These are phyloP conservation scores for Malaclemys terrapin DNA, from an alignment of 2,113 vertebrate species.

Conservation along the genomic window DNA sequence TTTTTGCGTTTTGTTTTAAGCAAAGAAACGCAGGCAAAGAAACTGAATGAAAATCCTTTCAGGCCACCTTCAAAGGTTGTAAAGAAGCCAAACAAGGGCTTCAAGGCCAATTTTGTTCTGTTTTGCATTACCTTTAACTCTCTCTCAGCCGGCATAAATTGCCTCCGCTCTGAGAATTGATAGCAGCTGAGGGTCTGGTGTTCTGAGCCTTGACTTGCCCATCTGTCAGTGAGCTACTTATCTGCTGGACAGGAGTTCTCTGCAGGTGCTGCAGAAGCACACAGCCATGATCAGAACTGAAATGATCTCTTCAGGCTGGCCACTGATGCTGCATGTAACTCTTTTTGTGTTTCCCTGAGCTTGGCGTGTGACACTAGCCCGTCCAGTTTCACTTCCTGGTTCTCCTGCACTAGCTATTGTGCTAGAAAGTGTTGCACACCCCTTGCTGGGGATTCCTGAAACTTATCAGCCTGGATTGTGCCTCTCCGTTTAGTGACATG, in stretches of 20 bases:
- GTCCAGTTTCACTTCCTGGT: too few species aligned
- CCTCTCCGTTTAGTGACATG: neutral
- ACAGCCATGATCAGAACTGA: too few species aligned
- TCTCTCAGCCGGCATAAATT: fast-evolving
- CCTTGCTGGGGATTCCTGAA: neutral
- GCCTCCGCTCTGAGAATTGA: neutral
- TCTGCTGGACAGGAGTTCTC: too few species aligned
- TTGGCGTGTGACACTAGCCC: too few species aligned
- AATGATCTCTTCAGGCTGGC: too few species aligned
- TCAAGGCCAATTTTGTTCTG: neutral
- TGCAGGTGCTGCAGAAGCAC: too few species aligned
- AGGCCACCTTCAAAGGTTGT: neutral
- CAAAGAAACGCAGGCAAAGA: neutral
- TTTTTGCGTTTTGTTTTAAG: neutral
- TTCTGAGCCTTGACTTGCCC: too few species aligned
- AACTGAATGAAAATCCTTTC: neutral
- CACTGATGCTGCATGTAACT: too few species aligned
- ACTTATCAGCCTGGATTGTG: neutral
- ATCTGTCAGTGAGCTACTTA: too few species aligned
- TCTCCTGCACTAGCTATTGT: too few species aligned
- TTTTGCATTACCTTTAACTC: neutral
- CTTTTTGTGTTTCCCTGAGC: too few species aligned
- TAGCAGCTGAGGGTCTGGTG: neutral
- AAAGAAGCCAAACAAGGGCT: neutral
- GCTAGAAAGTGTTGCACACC: neutral